These are phyloP conservation scores for Trachurus trachurus DNA, from an alignment of 2,797 vertebrate genomes.

Conservation along the genomic window DNA sequence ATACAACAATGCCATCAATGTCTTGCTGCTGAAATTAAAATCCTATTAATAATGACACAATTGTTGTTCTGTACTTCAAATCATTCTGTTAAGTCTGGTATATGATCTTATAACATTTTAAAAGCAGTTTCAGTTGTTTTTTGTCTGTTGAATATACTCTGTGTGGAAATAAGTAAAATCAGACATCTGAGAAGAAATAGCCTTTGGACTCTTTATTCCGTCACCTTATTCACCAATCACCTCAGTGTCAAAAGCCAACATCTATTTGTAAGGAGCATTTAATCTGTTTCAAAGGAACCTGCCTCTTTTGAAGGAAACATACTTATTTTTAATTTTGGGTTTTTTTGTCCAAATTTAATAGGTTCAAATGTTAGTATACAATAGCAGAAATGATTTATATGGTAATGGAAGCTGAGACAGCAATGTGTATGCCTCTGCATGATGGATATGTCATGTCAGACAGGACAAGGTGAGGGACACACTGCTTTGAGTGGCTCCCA, in stretches of 20 bases:
- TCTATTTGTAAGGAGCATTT: not conserved
- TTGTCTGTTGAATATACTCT: not conserved
- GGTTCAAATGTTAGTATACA: slow-evolving; percentile 18
- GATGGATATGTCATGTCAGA: slow-evolving; percentile 67
- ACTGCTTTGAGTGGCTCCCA: slow-evolving; percentile 45
- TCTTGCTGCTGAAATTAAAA: not conserved
- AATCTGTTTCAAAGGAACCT: not conserved
- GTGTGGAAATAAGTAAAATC: slow-evolving; percentile 5
- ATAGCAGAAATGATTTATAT: slow-evolving; percentile 38
- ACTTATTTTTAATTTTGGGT: not conserved
- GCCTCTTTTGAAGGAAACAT: slow-evolving; percentile 7
- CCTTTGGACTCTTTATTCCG: slow-evolving; percentile 4
- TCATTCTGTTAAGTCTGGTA: not conserved
- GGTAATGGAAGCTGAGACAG: slow-evolving; percentile 51
- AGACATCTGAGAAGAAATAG: not conserved
- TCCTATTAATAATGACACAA: not conserved
- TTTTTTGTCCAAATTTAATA: slow-evolving; percentile 23
- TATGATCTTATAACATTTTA: not conserved
- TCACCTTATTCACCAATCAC: not conserved
- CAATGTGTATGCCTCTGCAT: slow-evolving; percentile 39
- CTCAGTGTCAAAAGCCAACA: not conserved
- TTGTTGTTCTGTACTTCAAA: not conserved
- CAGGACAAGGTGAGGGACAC: slow-evolving; percentile 47
- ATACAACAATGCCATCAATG: not conserved
- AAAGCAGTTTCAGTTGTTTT: not conserved